Conservation (phyloP, 2,797 vertebrate species). For the Calcarius lapponicus region DNA sequence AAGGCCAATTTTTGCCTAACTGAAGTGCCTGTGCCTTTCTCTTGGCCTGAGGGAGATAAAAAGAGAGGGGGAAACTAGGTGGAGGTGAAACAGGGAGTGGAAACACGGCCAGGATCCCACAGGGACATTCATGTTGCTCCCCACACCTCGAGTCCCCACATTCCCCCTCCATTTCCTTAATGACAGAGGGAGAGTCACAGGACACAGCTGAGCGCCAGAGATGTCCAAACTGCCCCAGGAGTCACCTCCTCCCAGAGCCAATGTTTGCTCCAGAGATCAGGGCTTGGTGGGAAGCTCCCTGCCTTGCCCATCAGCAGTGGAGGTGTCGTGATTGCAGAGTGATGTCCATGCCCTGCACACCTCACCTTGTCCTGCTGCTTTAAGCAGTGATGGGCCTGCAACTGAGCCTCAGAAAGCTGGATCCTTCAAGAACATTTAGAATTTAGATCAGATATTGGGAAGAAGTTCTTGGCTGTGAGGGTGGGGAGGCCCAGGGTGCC, state of each 20-base stretch:
- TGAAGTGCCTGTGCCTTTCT: neutral
- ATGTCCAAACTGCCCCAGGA: too few species aligned
- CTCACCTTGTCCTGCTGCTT: too few species aligned
- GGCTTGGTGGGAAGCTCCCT: neutral
- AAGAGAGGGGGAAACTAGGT: fast-evolving
- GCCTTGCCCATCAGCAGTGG: fast-evolving
- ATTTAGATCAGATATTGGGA: too few species aligned
- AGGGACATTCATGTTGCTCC: neutral
- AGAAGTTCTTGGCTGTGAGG: too few species aligned
- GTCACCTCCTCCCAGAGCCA: too few species aligned
- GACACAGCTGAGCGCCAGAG: neutral
- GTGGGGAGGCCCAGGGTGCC: too few species aligned
- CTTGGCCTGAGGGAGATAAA: neutral
- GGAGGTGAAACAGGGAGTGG: neutral
- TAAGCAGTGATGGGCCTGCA: too few species aligned
- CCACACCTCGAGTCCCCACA: fast-evolving
- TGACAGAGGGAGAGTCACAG: neutral
- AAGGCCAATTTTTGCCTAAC: neutral
- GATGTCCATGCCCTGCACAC: too few species aligned
- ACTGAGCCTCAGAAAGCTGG: too few species aligned
- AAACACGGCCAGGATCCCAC: neutral
- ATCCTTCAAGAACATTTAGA: too few species aligned
- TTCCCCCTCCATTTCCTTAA: neutral
- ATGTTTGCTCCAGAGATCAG: too few species aligned
- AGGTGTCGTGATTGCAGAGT: too few species aligned